Evolutionary conservation across 2,888 invertebrate species (phyloP), one percentile per base, ranked within the genome.

Genomic region (Sphinx pinastri): DNA sequence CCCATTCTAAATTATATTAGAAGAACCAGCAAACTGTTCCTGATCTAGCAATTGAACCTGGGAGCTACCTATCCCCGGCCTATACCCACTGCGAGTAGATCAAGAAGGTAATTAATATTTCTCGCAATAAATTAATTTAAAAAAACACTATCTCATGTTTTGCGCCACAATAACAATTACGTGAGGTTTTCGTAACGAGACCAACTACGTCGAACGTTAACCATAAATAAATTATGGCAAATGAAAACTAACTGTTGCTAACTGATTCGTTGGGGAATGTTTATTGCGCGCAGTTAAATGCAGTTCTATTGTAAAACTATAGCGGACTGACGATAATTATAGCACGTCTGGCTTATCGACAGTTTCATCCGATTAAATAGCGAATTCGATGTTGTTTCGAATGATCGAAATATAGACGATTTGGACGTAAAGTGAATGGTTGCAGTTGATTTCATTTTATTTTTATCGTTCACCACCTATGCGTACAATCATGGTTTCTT

Each of bases 241-340:
- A 69, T 69, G 51, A 51, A 68, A 68, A 63, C 54, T 69, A 69
- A 69, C 69, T 69, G 69, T 69, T 63, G 54, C 59, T 59, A 68
- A 68, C 58, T 59, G 59, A 59, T 31, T 68, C 52, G 59, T 60
- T 52, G 59, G 68, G 52, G 58, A 38, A 59, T 51, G 59, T 60
- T 68, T 60, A 60, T 68, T 60, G 59, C 13, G 13, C 11, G 16
- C 14, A 58, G n/a, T 51, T 59, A 58, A 49, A 49, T 49, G 45
- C 47, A 47, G 16, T 47, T 47, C 60, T 60, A 47, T 11, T 47
- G n/a, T 16, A 16, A 6, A n/a, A 47, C 16, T 60, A 11, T 60
- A 45, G 11, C 16, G 25, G 57, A 5, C 11, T 57, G 25, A 19
- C 19, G 57, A 57, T 25, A 25, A 12, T 14, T 51, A 51, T 51